Conservation (phyloP, 2,797 vertebrate genomes). For the Diplodus sargus region DNA sequence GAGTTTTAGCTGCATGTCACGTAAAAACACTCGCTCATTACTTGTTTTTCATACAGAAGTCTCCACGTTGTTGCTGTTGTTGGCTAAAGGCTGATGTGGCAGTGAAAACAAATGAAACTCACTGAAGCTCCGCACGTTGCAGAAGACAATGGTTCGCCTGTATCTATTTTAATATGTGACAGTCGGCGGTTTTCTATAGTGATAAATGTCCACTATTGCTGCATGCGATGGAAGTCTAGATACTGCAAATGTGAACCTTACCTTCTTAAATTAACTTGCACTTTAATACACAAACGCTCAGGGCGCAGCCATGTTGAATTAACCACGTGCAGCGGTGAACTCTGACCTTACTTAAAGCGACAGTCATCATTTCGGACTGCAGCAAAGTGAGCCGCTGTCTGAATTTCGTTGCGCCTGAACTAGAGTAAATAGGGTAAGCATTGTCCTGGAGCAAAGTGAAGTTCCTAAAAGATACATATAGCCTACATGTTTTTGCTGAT, state of each 20-base stretch:
- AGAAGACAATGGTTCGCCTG: not conserved
- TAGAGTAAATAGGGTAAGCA: too few species aligned
- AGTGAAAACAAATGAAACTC: not conserved
- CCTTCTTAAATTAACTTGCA: slow-evolving; percentile 18
- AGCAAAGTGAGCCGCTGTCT: not conserved
- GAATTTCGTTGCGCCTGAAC: too few species aligned
- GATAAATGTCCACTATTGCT: not conserved
- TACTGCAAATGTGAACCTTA: not conserved
- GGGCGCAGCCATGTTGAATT: slow-evolving; percentile 70
- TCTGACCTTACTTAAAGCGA: slow-evolving; percentile 72
- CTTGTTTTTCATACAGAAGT: too few species aligned
- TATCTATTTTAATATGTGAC: not conserved
- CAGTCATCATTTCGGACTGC: slow-evolving; percentile 19
- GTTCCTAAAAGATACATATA: too few species aligned
- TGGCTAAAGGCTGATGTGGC: not conserved
- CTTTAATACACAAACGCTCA: not conserved
- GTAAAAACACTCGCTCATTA: not conserved
- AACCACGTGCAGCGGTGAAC: slow-evolving; percentile 69
- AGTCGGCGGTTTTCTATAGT: rapidly evolving
- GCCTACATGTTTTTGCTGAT: too few species aligned
- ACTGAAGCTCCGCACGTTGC: too few species aligned
- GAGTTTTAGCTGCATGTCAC: not conserved
- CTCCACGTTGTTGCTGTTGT: too few species aligned
- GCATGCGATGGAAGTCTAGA: rapidly evolving
- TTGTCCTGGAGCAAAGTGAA: too few species aligned